Evolutionary conservation across 2,113 vertebrate species (phyloP), one percentile per base, ranked within the genome.

Genomic region (Pholis gunnellus): DNA sequence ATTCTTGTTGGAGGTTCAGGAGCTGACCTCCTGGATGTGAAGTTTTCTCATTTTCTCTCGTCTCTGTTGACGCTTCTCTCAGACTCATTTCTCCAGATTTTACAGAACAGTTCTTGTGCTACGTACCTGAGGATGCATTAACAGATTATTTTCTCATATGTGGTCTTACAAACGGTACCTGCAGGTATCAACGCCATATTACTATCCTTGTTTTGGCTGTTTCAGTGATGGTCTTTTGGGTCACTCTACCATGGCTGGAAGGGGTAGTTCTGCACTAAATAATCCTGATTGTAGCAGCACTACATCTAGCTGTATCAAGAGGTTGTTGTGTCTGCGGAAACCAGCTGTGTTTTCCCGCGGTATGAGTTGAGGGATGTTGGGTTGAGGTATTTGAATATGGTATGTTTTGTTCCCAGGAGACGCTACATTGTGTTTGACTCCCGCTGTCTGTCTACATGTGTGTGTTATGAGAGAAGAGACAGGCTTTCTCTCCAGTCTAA

Each of bases 391-490:
- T 72, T 81, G 20, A 75, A 69, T 63, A 64, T 40, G 69, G 34
- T 48, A 9, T 74, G 29, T 61, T 72, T 72, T 81, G 42, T 68
- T 88, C 59, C 66, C 66, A 20, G 38, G 54, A 79, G 31, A 46
- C 60, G 3, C 22, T 52, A 22, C 56, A 17, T 60, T 69, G 17
- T 75, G 64, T 68, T 70, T 38, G 57, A 46, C 70, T 85, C 78
- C 68, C 69, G 34, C 64, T 67, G 81, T 79, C 66, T 86, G 63
- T 73, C 61, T 48, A 6, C 38, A 34, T 82, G 56, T 83, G 69
- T 29, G 48, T 75, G 72, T 78, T 79, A 48, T 72, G 36, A 72
- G 83, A 87, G 69, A 73, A 57, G 82, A 77, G 72, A 27, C 44
- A 57, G 82, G 42, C 27, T 86, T 50, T 54, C 8, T 34, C 67